These are phyloP conservation scores for Oncorhynchus kisutch DNA, from an alignment of 2,113 vertebrate species.

Conservation along the genomic window DNA sequence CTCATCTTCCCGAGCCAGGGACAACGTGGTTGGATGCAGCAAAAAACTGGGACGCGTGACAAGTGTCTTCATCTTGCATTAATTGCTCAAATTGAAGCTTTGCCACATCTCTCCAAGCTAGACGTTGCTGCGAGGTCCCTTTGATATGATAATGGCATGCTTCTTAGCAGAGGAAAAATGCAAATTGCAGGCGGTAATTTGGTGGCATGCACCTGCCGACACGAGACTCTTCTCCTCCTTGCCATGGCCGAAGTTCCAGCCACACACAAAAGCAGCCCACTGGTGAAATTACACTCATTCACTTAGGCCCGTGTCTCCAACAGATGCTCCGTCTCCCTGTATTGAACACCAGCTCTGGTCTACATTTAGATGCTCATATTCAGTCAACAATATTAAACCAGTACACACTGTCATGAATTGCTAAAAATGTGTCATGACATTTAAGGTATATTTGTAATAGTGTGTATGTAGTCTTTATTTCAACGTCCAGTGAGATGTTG, in stretches of 20 bases:
- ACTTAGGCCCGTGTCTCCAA: conserved; percentile 79
- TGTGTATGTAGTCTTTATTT: no score
- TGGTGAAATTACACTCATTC: conserved; percentile 85
- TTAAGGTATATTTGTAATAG: no score
- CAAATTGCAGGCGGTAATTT: conserved; percentile 97
- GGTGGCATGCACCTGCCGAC: conserved; percentile 99
- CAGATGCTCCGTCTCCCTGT: conserved; percentile 72
- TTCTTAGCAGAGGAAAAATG: conserved; percentile 99
- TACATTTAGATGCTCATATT: no score
- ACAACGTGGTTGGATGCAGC: conserved; percentile 86
- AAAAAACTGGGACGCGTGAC: conserved; percentile 89
- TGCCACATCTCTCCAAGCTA: conserved; percentile 97
- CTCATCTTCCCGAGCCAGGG: conserved; percentile 79
- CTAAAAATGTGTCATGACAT: no score
- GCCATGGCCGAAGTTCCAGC: conserved; percentile 72
- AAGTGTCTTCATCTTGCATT: conserved; percentile 99
- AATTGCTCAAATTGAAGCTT: conserved; percentile 99
- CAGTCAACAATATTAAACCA: no score
- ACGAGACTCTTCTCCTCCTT: conserved; percentile 86
- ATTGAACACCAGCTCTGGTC: no score
- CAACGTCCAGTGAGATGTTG: no score
- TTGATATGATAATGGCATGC: conserved; percentile 99
- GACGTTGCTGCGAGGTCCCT: conserved; percentile 93
- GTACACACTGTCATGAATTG: no score
- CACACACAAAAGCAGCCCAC: conserved; percentile 67